Evolutionary conservation across 37 sponge, comb jelly and placozoan genomes (phyloP).

Genomic region (Haliclona indistincta): DNA sequence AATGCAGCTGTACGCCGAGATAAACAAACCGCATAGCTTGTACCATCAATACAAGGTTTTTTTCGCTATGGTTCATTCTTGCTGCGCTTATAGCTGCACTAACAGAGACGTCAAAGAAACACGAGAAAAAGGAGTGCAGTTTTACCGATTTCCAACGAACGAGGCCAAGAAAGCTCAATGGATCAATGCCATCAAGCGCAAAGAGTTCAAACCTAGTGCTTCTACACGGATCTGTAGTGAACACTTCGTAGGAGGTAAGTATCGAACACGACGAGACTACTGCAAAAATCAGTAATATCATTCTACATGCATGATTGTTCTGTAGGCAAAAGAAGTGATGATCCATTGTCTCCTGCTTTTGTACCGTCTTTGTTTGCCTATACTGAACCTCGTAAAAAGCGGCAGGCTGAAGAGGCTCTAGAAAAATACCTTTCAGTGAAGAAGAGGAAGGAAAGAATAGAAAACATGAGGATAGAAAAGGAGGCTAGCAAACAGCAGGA

Average conservation of each 20-base stretch:
- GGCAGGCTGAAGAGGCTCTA: constrained; percentile 3
- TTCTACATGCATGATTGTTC: background rate
- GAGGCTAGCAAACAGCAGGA: constrained; percentile 1
- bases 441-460: background rate
- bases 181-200: constrained; percentile 36
- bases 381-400: constrained; percentile 11
- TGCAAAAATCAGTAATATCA: too few relatives aligned
- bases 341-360: constrained; percentile 31
- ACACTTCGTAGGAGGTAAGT: constrained; percentile 42
- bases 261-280: too few relatives aligned
- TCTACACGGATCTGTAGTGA: constrained; percentile 31
- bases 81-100: constrained; percentile 36
- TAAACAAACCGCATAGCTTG: too few relatives aligned
- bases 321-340: constrained; percentile 22
- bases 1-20: too few relatives aligned
- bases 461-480: constrained; percentile 1
- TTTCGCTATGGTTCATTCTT: constrained; percentile 47
- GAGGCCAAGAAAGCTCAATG: constrained; percentile 25
- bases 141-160: constrained; percentile 26
- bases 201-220: constrained; percentile 18
- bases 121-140: constrained; percentile 34
- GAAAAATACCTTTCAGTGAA: background rate
- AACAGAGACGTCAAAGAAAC: constrained; percentile 41
- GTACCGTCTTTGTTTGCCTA: constrained; percentile 24
- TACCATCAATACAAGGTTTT: too few relatives aligned